Conservation (phyloP, 2,888 invertebrate species). For the Drosophila tripunctata region DNA sequence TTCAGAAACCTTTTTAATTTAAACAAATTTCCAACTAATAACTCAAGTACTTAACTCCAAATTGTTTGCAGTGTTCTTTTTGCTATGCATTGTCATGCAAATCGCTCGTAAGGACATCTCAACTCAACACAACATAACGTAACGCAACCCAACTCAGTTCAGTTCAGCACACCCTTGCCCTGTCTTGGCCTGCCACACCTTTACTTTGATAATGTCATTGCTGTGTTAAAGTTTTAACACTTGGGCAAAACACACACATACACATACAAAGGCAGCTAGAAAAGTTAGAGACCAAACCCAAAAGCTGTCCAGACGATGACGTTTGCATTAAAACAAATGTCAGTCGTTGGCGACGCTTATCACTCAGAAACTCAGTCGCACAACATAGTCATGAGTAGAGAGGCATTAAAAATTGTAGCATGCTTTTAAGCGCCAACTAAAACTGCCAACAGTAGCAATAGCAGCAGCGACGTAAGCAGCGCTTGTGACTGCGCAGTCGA, state of each 20-base stretch:
- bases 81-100: conserved; percentile 18
- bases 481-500: conserved; percentile 29
- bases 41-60: not conserved
- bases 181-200: conserved; percentile 11
- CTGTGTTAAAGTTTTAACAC: conserved; percentile 57
- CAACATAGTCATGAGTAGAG: conserved; percentile 56
- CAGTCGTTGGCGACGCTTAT: conserved; percentile 60
- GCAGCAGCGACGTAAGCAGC: conserved; percentile 7
- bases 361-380: no score
- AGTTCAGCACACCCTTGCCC: no score
- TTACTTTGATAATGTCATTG: conserved; percentile 66
- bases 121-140: not conserved
- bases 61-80: not conserved
- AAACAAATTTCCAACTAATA: conserved; percentile 5
- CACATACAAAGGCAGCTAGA: not conserved
- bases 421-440: conserved; percentile 72
- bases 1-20: no score
- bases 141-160: not conserved
- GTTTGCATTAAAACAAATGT: conserved; percentile 76
- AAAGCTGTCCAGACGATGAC: conserved; percentile 64
- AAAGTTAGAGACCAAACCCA: conserved; percentile 25
- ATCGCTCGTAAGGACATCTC: conserved; percentile 4
- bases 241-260: conserved; percentile 30
- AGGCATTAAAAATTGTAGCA: conserved; percentile 70
- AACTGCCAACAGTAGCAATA: conserved; percentile 49